Evolutionary conservation across 2,797 vertebrate genomes (phyloP), one percentile per base, ranked within the genome.

Genomic region (Chromis chromis): DNA sequence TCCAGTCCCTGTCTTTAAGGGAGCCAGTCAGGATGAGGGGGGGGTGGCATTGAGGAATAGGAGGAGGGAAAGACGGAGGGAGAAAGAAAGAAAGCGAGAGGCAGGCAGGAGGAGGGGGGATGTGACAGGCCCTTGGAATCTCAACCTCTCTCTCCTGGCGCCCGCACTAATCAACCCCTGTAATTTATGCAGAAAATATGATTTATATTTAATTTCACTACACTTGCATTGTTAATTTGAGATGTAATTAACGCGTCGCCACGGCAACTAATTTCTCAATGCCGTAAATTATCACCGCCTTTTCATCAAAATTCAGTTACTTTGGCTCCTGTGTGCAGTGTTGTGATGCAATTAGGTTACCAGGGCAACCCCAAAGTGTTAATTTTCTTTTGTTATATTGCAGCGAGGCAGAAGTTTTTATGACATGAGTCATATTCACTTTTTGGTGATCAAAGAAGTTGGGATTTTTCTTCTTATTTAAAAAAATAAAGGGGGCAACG

Each of bases 171-270:
- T 99, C 98, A 99, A 99, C 98, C 98, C 96, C 98, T 99, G 97
- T 99, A 99, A 99, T 99, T 99, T 99, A 99, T 99, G 98, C 98
- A 99, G 98, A 99, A 99, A 99, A 99, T 99, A 99, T 99, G 98
- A 99, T 99, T 99, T 99, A 99, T 99, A 99, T 99, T 99, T 99
- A 99, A 99, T 99, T 99, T 99, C 97, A 99, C 97, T 98, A 99
- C 98, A 99, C 98, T 99, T 99, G 98, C 98, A 99, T 99, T 99
- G 98, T 99, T 99, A 99, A 99, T 99, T 99, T 99, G 97, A 99
- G 98, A 99, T 98, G 98, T 99, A 99, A 99, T 99, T 99, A 99
- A 99, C 97, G 96, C 97, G 98, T 99, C 97, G 96, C 97, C 96
- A 99, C 97, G 98, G 98, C 98, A 99, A 99, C 98, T 99, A 99